These are phyloP conservation scores for Tapirus indicus DNA, from an alignment of 2,797 vertebrate genomes.

Conservation along the genomic window DNA sequence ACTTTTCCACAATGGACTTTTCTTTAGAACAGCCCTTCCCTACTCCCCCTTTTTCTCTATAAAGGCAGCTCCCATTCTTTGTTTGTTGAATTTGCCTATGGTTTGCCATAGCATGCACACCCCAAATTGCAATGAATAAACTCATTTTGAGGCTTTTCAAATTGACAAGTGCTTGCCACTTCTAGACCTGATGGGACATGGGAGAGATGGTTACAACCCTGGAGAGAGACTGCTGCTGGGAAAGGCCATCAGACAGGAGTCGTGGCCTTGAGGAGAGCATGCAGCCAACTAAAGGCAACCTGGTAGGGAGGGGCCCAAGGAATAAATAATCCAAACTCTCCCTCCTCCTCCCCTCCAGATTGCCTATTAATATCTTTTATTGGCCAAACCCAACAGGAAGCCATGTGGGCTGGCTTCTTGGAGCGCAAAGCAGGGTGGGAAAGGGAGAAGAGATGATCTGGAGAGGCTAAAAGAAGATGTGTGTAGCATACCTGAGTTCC, in stretches of 20 bases:
- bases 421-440: background rate
- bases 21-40: no score
- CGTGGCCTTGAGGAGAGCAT: background rate
- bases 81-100: no score
- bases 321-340: background rate
- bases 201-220: no score
- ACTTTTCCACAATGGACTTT: no score
- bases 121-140: no score
- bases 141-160: no score
- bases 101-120: no score
- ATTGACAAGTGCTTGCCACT: no score
- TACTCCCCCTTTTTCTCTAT: no score
- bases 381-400: background rate
- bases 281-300: background rate
- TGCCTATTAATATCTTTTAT: background rate
- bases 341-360: background rate
- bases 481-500: background rate
- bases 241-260: background rate
- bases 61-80: no score
- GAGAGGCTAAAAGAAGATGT: slow-evolving; percentile 26
- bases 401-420: background rate
- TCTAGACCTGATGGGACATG: no score
- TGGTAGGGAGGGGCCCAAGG: background rate
- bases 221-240: background rate
- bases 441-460: background rate